A percentile compares a stretch with the other conserved stretches of the same genome.
Evolutionary conservation across 2,888 invertebrate genomes (phyloP).

Genomic region (Siphlonurus alternatus): DNA sequence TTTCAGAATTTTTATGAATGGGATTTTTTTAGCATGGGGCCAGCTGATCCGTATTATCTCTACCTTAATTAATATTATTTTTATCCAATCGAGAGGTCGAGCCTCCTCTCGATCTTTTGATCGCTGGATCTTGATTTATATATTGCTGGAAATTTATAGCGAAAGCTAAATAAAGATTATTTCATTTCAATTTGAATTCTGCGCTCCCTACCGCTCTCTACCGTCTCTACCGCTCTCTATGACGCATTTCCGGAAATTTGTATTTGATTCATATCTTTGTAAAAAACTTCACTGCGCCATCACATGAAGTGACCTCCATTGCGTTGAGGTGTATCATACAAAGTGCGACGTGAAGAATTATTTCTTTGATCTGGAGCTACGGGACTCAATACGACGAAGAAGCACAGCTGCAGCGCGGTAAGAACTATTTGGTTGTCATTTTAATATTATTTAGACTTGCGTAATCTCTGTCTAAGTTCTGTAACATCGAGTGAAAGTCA

Average conservation of each 20-base stretch:
- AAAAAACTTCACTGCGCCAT: neutral
- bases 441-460: neutral
- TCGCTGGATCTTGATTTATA: no score
- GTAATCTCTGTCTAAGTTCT: neutral
- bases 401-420: neutral
- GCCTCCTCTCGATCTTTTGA: no score
- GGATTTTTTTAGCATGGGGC: no score
- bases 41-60: no score
- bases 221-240: no score
- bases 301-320: neutral
- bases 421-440: neutral
- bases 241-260: neutral
- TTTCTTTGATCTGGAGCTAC: neutral
- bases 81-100: no score
- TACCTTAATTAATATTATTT: no score
- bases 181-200: no score
- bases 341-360: neutral
- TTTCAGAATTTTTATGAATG: no score
- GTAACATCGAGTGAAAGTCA: neutral
- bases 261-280: neutral
- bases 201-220: no score
- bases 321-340: neutral
- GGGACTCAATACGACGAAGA: neutral
- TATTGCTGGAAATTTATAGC: no score
- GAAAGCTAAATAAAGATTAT: no score